Conservation (phyloP, 2,797 vertebrate species). For the Anniella stebbinsi region DNA sequence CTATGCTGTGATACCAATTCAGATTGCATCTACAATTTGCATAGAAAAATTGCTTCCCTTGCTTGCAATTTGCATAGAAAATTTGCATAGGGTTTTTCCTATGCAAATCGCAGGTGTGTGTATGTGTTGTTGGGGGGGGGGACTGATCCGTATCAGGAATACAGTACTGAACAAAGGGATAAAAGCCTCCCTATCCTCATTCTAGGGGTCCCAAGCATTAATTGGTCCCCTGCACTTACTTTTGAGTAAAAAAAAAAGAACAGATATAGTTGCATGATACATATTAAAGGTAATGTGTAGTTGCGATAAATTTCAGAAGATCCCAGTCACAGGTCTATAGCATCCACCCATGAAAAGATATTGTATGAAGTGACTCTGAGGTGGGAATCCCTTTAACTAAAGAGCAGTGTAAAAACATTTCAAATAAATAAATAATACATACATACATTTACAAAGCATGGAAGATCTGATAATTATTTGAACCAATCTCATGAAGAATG, state of each 20-base stretch:
- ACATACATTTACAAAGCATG: not conserved
- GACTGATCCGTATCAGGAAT: not conserved
- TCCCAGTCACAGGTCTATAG: not conserved
- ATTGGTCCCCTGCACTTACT: not conserved
- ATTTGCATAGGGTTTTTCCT: not conserved
- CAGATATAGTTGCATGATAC: not conserved
- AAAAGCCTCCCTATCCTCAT: not conserved
- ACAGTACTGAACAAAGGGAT: not conserved
- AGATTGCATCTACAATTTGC: not conserved
- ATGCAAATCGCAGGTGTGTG: not conserved
- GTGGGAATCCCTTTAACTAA: not conserved
- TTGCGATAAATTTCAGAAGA: not conserved
- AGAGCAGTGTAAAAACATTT: not conserved
- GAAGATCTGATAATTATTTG: not conserved
- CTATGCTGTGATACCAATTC: not conserved
- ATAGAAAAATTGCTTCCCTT: not conserved
- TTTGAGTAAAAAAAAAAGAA: not conserved
- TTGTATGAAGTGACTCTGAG: not conserved
- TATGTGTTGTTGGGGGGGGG: too few species aligned
- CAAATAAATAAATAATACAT: not conserved
- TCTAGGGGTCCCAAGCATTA: not conserved
- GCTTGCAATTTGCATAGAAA: not conserved
- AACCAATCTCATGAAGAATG: not conserved
- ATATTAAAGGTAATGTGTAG: not conserved
- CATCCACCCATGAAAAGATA: not conserved